phyloP scores from a whole-genome alignment of 2,888 invertebrate species.

The Diploptera punctata region DNA sequence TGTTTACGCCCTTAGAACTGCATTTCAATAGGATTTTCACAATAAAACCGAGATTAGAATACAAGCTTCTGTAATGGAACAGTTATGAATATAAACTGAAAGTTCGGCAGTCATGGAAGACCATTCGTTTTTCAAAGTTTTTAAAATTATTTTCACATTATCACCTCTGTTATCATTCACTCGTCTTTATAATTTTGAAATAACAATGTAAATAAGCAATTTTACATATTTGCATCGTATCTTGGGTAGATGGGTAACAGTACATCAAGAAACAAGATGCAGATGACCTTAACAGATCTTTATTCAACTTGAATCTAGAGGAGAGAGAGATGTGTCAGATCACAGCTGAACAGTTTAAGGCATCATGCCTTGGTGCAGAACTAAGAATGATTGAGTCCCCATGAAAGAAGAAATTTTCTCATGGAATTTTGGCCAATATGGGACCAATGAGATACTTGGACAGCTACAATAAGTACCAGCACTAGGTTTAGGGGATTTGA shows the following conservation, averaged over 20 bases:
- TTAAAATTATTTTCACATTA: conserved; percentile 7
- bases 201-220: background rate
- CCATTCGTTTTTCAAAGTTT: background rate
- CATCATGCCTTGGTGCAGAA: too few species aligned
- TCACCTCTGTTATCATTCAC: background rate
- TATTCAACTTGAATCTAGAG: too few species aligned
- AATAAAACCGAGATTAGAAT: conserved; percentile 26
- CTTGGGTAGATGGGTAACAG: background rate
- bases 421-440: too few species aligned
- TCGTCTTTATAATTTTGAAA: conserved; percentile 6
- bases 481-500: too few species aligned
- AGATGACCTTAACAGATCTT: too few species aligned
- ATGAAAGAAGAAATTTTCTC: too few species aligned
- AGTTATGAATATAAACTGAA: background rate
- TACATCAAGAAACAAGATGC: too few species aligned
- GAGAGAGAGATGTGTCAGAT: too few species aligned
- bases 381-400: too few species aligned
- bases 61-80: conserved; percentile 1
- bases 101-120: background rate
- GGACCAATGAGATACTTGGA: too few species aligned
- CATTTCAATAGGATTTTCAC: background rate
- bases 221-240: background rate
- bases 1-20: background rate
- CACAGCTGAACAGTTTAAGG: too few species aligned
- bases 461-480: too few species aligned